Evolutionary conservation across 2,797 vertebrate genomes (phyloP).

Genomic region (Gymnothorax javanicus): DNA sequence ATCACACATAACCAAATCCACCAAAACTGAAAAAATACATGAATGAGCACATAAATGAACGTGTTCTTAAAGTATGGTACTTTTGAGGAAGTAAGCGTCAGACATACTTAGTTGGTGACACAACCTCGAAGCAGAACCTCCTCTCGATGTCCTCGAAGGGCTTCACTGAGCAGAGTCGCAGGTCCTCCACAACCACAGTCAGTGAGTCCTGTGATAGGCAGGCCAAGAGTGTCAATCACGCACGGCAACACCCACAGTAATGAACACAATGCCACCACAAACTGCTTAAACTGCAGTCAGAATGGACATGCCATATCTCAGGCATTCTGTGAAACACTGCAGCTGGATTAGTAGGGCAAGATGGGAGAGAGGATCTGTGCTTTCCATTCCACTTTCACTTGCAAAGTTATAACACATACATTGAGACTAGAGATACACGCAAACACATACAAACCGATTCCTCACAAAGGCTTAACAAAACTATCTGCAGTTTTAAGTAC

Average conservation of each 20-base stretch:
- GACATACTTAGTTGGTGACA: constrained; percentile 94
- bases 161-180: constrained; percentile 92
- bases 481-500: too few species aligned
- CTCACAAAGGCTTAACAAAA: too few species aligned
- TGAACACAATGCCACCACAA: constrained; percentile 3
- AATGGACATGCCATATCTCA: not conserved
- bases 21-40: too few species aligned
- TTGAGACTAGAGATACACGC: not conserved
- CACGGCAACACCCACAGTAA: not conserved
- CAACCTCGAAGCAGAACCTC: constrained; percentile 97
- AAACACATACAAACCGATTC: not conserved
- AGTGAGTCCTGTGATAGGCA: constrained; percentile 81
- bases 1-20: too few species aligned
- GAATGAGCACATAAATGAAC: too few species aligned
- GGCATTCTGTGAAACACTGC: not conserved
- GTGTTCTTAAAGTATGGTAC: too few species aligned
- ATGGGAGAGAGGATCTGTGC: not conserved
- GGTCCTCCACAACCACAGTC: constrained; percentile 95
- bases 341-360: not conserved
- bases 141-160: constrained; percentile 95
- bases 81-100: not conserved
- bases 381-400: not conserved
- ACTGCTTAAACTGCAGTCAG: constrained; percentile 24
- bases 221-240: constrained; percentile 11
- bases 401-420: not conserved